Evolutionary conservation across 2,113 vertebrate species (phyloP), one percentile per base, ranked within the genome.

Genomic region (Phycodurus eques): DNA sequence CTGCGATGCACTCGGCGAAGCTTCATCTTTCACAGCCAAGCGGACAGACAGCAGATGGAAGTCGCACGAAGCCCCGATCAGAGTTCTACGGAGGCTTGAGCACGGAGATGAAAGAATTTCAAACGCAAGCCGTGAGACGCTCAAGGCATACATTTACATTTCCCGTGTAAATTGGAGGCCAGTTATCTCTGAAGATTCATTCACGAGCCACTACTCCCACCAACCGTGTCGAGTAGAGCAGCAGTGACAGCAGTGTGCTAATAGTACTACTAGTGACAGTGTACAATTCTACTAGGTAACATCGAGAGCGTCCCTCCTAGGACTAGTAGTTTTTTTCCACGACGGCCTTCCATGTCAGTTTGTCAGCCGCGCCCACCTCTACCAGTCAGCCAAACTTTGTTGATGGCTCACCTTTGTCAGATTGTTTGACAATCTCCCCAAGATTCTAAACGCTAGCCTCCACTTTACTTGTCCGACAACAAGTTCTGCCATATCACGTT

Each of bases 101-200:
- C 35, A 51, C 68, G 31, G 53, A 73, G 68, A 78, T 53, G 56
- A 76, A 73, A 77, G 27, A 49, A 54, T 75, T 81, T 72, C 59
- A 68, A 35, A 42, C 39, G 42, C 22, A 33, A 27, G 42, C 31
- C 46, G 46, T 4, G 9, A 51, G 57, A 54, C 35, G 12, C 51
- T 67, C 51, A 39, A 46, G 67, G 20, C 42, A 63, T 51, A 61
- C 53, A 56, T 72, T 49, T 46, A 53, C 67, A 59, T 64, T 35
- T 31, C 0, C 33, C 33, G 44, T 43, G 49, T 79, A 71, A 64
- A 72, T 85, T 78, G 68, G 80, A 68, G 0, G 14, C 71, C 12
- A 59, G 61, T 71, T 87, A 68, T 83, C 78, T 80, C 78, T 2
- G 74, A 73, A 80, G 81, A 83, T 85, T 79, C 78, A 85, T 88